phyloP scores from a whole-genome alignment of 2,888 invertebrate genomes.

The Campopleginae sp. region DNA sequence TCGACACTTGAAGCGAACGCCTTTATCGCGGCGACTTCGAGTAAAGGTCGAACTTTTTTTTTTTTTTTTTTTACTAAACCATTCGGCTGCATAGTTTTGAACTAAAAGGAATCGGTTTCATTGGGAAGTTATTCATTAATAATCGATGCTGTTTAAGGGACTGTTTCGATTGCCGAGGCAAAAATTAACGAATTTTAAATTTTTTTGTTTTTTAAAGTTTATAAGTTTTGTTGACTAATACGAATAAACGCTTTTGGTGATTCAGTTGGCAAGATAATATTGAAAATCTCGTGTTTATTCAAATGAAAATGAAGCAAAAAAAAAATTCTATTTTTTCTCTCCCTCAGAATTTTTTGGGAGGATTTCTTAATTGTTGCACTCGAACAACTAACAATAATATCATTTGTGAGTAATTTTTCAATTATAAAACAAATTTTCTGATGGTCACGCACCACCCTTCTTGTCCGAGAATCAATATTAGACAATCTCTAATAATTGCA shows the following conservation, averaged over 20 bases:
- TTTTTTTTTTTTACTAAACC: background rate
- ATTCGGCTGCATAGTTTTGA: background rate
- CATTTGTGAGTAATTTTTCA: background rate
- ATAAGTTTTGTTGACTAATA: too few relatives aligned
- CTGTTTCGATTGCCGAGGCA: too few relatives aligned
- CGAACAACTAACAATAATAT: background rate
- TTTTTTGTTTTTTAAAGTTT: too few relatives aligned
- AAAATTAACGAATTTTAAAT: too few relatives aligned
- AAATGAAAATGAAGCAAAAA: too few relatives aligned
- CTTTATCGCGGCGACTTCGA: background rate
- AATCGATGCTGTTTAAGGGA: background rate
- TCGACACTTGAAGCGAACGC: conserved; percentile 51
- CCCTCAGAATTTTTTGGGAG: too few relatives aligned
- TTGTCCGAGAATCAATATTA: background rate
- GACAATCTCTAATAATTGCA: background rate
- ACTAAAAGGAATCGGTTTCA: background rate
- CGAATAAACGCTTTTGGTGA: too few relatives aligned
- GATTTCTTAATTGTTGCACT: background rate
- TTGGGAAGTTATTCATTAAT: background rate
- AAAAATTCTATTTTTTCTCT: too few relatives aligned
- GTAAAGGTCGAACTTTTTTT: background rate
- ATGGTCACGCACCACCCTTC: background rate
- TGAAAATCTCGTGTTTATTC: too few relatives aligned
- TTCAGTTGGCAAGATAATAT: too few relatives aligned
- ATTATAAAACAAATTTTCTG: background rate